A percentile compares a stretch with the other conserved stretches of the same genome.
These are phyloP conservation scores for Liparis tanakae DNA, from an alignment of 2,797 vertebrate species.

Conservation along the genomic window DNA sequence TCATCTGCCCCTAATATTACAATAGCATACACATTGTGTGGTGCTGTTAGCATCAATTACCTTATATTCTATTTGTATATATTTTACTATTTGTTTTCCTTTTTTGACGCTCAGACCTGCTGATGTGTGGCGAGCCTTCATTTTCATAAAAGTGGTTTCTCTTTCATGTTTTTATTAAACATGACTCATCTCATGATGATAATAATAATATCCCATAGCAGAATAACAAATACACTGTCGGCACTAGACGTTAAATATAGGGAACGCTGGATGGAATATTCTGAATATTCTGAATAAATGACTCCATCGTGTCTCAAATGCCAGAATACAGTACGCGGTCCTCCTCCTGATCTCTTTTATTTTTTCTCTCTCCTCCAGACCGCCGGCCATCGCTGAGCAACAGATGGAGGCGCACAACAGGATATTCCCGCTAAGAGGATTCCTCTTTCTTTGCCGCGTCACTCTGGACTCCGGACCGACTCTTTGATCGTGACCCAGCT, in stretches of 20 bases:
- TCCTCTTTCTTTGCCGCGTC: conserved; percentile 64
- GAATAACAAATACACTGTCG: background rate
- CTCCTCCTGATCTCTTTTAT: conserved; percentile 30
- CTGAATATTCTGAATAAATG: conserved; percentile 15
- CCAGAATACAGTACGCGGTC: conserved; percentile 16
- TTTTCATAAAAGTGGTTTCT: no score
- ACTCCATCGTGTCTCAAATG: background rate
- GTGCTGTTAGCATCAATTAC: background rate
- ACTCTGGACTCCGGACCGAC: conserved; percentile 49
- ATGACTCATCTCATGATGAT: background rate
- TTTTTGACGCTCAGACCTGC: background rate
- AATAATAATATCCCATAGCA: background rate
- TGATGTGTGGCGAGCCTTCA: background rate
- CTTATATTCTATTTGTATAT: background rate
- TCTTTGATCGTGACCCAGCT: conserved; percentile 75
- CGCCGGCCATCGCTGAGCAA: conserved; percentile 57
- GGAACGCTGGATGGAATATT: background rate
- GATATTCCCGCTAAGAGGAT: conserved; percentile 79
- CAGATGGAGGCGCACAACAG: conserved; percentile 79
- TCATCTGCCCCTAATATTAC: background rate
- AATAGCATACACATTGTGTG: background rate
- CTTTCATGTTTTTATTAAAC: background rate
- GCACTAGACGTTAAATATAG: background rate
- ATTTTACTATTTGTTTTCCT: background rate
- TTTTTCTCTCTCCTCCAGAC: conserved; percentile 29